These are phyloP conservation scores for Ametastegia equiseti DNA, from an alignment of 2,888 invertebrate genomes.

Conservation along the genomic window DNA sequence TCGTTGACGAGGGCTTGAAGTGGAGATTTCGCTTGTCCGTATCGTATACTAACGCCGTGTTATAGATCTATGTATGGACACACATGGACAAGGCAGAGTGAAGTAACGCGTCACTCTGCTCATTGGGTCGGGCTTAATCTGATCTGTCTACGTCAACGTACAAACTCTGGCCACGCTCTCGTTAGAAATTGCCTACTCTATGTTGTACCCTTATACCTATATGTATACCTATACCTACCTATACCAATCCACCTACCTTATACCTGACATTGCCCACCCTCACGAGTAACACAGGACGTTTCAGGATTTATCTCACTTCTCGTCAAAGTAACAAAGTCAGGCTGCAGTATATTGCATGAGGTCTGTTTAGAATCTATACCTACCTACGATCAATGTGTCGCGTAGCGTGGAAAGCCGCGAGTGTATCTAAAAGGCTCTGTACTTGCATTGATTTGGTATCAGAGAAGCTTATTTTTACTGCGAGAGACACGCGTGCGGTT, in stretches of 20 bases:
- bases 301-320: too few species aligned
- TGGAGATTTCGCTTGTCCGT: not conserved
- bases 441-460: slow-evolving; percentile 1
- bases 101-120: slow-evolving; percentile 6
- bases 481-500: not conserved
- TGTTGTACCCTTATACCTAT: not conserved
- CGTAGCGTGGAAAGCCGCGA: too few species aligned
- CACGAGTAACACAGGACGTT: too few species aligned
- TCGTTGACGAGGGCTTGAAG: not conserved
- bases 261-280: too few species aligned
- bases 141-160: not conserved
- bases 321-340: too few species aligned
- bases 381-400: too few species aligned
- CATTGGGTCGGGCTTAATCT: slow-evolving; percentile 30
- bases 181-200: not conserved
- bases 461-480: too few species aligned
- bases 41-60: not conserved
- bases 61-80: not conserved
- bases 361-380: too few species aligned
- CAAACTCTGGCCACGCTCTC: not conserved
- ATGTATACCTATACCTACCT: not conserved
- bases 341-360: too few species aligned
- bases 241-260: too few species aligned
- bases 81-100: too few species aligned
- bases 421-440: not conserved